A percentile compares a stretch with the other conserved stretches of the same genome.
phyloP scores from a whole-genome alignment of 2,113 vertebrate species.

The Bucco capensis region DNA sequence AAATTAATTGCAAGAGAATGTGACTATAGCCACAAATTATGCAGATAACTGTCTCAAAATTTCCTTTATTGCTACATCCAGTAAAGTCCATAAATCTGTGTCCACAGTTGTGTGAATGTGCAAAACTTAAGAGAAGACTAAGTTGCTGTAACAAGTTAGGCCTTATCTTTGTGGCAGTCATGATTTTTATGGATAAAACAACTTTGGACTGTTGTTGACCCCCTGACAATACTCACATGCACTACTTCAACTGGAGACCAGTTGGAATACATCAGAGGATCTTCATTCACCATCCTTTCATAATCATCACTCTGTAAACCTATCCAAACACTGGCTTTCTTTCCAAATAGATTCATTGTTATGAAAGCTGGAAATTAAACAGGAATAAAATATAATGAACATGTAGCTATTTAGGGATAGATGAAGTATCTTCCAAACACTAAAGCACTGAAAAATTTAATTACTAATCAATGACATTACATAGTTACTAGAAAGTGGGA shows the following conservation, averaged over 20 bases:
- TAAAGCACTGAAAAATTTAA: conserved; percentile 14
- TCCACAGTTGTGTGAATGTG: accelerated
- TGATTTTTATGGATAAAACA: neutral
- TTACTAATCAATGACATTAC: neutral
- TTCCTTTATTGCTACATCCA: neutral
- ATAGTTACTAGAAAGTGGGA: neutral
- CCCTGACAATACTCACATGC: conserved; percentile 62
- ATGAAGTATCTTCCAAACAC: neutral
- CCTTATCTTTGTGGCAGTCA: neutral
- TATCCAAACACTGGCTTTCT: conserved; percentile 86
- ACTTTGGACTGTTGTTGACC: neutral
- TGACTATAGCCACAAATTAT: neutral
- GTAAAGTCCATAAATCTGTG: neutral
- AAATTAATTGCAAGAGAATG: neutral
- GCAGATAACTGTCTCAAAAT: neutral
- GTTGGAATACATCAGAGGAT: conserved; percentile 80
- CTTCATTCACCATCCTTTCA: conserved; percentile 80
- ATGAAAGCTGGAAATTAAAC: conserved; percentile 82
- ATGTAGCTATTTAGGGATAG: neutral
- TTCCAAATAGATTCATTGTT: conserved; percentile 89
- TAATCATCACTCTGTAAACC: conserved; percentile 78
- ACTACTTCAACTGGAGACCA: conserved; percentile 83
- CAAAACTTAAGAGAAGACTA: neutral
- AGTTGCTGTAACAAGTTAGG: neutral
- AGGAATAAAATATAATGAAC: conserved; percentile 23